These are phyloP conservation scores for Myodes glareolus DNA, from an alignment of 2,113 vertebrate species.

Conservation along the genomic window DNA sequence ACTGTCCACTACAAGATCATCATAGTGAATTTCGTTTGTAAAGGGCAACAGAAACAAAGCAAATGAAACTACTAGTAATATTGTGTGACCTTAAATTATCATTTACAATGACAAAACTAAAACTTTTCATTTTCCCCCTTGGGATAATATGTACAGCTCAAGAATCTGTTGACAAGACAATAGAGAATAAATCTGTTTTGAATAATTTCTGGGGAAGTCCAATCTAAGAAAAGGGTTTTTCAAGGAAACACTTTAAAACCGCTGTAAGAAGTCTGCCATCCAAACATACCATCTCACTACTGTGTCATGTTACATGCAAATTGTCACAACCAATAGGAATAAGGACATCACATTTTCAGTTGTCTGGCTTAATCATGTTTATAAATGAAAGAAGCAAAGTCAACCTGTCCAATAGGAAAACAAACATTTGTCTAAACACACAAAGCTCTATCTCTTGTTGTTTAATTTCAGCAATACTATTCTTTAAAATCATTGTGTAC, in stretches of 20 bases:
- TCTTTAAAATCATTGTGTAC: slow-evolving; percentile 69
- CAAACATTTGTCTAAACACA: slow-evolving; percentile 32
- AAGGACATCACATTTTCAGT: slow-evolving; percentile 29
- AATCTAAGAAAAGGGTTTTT: slow-evolving; percentile 35
- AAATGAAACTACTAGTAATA: neutral
- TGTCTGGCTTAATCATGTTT: slow-evolving; percentile 15
- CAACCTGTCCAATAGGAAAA: slow-evolving; percentile 39
- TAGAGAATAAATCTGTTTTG: neutral
- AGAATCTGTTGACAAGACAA: neutral
- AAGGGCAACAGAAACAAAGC: neutral
- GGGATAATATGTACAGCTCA: neutral
- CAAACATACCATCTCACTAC: slow-evolving; percentile 42
- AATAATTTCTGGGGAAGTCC: neutral
- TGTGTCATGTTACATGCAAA: slow-evolving; percentile 18
- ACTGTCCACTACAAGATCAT: slow-evolving; percentile 50
- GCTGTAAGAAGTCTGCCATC: neutral
- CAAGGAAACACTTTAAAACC: slow-evolving; percentile 31
- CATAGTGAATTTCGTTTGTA: neutral
- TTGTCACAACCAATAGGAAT: slow-evolving; percentile 56
- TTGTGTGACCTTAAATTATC: slow-evolving; percentile 23
- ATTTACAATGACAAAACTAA: slow-evolving; percentile 50
- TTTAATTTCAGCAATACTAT: slow-evolving; percentile 65
- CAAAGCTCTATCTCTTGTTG: slow-evolving; percentile 59
- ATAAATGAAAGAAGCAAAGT: slow-evolving; percentile 36
- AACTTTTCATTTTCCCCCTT: slow-evolving; percentile 36